Conservation (phyloP, 2,797 vertebrate species). For the Tokudaia tokunoshimensis region DNA sequence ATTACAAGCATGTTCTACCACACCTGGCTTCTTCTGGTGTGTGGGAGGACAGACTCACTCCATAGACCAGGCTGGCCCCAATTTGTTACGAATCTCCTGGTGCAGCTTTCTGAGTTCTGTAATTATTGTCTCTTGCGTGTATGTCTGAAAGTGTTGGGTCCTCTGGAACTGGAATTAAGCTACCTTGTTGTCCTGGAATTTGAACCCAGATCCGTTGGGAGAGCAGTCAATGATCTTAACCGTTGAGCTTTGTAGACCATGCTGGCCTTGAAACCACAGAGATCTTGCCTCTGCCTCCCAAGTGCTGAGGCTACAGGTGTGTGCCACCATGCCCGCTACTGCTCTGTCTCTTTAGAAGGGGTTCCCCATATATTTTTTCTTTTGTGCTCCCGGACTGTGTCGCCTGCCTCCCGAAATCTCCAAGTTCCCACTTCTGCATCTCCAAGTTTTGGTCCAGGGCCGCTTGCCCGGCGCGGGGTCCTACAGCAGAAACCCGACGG, state of each 20-base stretch:
- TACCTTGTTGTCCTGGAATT: not conserved
- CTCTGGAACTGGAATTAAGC: not conserved
- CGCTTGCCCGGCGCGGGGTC: not conserved
- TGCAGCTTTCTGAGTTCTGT: not conserved
- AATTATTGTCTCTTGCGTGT: not conserved
- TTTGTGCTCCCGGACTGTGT: not conserved
- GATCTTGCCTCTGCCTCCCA: not conserved
- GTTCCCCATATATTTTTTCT: not conserved
- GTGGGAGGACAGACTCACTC: not conserved
- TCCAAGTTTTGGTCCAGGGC: not conserved
- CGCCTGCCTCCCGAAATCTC: not conserved
- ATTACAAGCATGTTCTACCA: not conserved
- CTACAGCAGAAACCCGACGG: accelerated
- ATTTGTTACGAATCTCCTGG: not conserved
- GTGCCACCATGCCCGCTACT: not conserved
- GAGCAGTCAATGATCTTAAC: not conserved
- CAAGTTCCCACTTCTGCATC: too few species aligned
- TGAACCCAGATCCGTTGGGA: not conserved
- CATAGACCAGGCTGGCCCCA: not conserved
- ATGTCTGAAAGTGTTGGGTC: not conserved
- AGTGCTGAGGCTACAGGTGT: not conserved
- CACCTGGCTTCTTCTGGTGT: not conserved
- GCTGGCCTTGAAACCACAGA: not conserved
- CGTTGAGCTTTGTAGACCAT: not conserved
- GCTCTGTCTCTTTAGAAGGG: not conserved